Base-by-base conservation (phyloP, 2,113 vertebrate species). In the Atractosteus spatula region DNA sequence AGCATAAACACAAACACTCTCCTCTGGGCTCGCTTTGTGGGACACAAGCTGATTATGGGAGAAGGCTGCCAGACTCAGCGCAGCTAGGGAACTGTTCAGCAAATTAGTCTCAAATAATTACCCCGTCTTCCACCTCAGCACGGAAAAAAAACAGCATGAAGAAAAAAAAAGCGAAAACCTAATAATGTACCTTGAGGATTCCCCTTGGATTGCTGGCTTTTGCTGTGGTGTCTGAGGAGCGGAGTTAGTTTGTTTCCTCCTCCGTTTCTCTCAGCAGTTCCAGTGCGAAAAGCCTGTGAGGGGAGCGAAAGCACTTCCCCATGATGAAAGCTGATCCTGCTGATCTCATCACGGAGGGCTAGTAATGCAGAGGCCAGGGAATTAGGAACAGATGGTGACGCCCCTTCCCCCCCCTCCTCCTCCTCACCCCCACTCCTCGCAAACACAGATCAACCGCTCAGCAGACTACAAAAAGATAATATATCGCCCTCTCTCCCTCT, bases 321-420 rank as follows among this genome's bases (percentile, higher is more conserved):
- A 74, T 79, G 70, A 68, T 88, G 90, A 90, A 92, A 92, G 86
- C 87, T 83, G 88, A 92, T 89, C 87, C 84, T 81, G 89, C 91
- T 92, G 91, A 91, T 87, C 90, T 92, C 91, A 93, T 92, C 90
- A 83, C 84, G 69, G 81, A 85, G 81, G 86, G 86, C 87, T 83
- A 87, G 89, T 89, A 89, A 90, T 89, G 87, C 91, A 91, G 87
- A 89, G 89, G 79, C 86, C 82, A 82, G 73, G 84, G 90, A 91
- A 91, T 87, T 86, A 88, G 85, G 86, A 84, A 84, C 86, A 88
- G 83, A 84, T 78, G 87, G 90, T 75, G 83, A 88, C 90, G 89
- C 89, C 91, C 90, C 86, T 85, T 84, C 83, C 84, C 82, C 83
- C 65, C 17, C 76, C n/a, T n/a, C n/a, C n/a, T n/a, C n/a, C n/a